Base-by-base conservation (phyloP, 2,888 invertebrate species). In the Trissonchulus sp. region DNA sequence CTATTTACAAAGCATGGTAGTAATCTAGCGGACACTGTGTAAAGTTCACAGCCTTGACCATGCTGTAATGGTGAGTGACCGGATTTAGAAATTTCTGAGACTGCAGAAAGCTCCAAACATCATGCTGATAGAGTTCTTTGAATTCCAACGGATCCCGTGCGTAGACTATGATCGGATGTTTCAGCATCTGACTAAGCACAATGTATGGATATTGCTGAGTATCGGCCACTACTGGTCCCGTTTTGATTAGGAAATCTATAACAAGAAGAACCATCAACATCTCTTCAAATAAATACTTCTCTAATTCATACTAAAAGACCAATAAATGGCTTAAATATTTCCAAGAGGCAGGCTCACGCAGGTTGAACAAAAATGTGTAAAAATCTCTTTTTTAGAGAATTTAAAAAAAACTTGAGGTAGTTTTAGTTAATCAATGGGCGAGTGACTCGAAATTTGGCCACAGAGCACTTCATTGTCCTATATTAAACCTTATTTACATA, bases 111-210 rank as follows among this genome's bases (percentile, higher is more conserved):
- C 79, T 79, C 63, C 78, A 78, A 36, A 84, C 82, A 34, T 75
- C 75, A n/a, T 60, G 3, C 23, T 75, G 35, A 72, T 77, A 76
- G 3, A n/a, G 1, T 78, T 82, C 81, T 79, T 80, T 81, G 78
- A 82, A 84, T 28, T 78, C 74, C 60, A 80, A 74, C 28, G 83
- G 82, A 77, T 84, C 84, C 36, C 84, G 77, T 63, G 82, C 81
- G 78, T 81, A 83, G 2, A 84, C 84, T 78, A 82, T 80, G 65
- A 84, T 35, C 8, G 71, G 71, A 69, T 69, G 71, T 36, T 69
- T 69, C 8, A 69, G 71, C 28, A 69, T n/a, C 71, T 69, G 71
- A n/a, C 36, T 23, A 3, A 69, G 33, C 37, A 69, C 37, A 3
- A 69, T 31, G 37, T 69, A 69, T n/a, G 71, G 71, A 69, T 69